A percentile compares a stretch with the other conserved stretches of the same genome.
Conservation (phyloP, 2,113 vertebrate species). For the Rutilus rutilus region DNA sequence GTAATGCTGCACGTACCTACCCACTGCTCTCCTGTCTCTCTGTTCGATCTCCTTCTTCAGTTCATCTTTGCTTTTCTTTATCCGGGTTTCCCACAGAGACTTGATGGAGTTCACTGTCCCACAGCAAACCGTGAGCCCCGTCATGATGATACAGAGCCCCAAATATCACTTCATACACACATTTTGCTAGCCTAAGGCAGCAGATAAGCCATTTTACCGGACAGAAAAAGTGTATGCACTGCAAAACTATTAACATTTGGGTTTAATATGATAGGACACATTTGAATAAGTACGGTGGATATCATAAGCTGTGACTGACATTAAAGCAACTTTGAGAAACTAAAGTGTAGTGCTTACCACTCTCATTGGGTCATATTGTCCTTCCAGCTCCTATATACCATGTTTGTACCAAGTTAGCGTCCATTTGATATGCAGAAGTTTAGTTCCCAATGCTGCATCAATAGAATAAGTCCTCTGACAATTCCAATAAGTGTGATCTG, state of each 20-base stretch:
- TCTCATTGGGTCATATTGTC: conserved; percentile 29
- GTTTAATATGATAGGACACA: neutral
- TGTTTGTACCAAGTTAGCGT: neutral
- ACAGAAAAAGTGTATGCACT: neutral
- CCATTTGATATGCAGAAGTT: neutral
- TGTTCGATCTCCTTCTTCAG: conserved; percentile 75
- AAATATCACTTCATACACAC: conserved; percentile 69
- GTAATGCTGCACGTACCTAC: conserved; percentile 72
- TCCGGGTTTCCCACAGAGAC: conserved; percentile 89
- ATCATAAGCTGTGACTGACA: neutral
- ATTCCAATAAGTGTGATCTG: neutral
- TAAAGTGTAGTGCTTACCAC: conserved; percentile 10
- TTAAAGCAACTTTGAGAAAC: neutral
- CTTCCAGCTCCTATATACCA: neutral
- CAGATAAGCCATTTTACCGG: neutral
- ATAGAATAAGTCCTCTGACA: neutral
- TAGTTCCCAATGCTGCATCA: neutral
- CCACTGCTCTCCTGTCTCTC: conserved; percentile 63
- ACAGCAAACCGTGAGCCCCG: conserved; percentile 72
- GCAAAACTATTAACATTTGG: neutral
- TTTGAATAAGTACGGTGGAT: neutral
- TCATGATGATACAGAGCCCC: conserved; percentile 71
- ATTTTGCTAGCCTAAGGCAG: neutral
- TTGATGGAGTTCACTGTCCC: conserved; percentile 85
- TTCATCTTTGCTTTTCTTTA: conserved; percentile 81